A percentile compares a stretch with the other conserved stretches of the same genome.
phyloP scores from a whole-genome alignment of 2,888 invertebrate genomes.

The Dryobota labecula region DNA sequence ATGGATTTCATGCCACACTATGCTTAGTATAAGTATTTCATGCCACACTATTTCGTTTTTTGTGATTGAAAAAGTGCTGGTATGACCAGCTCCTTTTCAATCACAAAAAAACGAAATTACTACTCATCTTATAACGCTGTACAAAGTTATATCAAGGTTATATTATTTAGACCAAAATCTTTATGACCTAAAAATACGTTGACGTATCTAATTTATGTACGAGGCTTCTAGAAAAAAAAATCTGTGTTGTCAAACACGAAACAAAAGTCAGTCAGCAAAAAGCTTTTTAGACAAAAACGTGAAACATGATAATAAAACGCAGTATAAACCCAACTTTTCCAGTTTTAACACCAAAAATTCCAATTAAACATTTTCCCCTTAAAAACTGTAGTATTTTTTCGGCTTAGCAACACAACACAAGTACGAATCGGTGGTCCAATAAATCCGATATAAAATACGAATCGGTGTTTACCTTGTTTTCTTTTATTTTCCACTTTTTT shows the following conservation, averaged over 20 bases:
- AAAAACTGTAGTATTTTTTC: conserved; percentile 47
- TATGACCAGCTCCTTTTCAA: too few species aligned
- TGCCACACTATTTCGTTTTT: too few species aligned
- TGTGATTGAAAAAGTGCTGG: too few species aligned
- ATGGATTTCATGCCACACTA: too few species aligned
- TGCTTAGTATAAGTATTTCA: too few species aligned
- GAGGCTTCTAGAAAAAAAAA: conserved; percentile 23
- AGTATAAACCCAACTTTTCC: conserved; percentile 25
- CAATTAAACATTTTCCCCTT: conserved; percentile 40
- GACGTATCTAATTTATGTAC: neutral
- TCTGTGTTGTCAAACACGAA: neutral
- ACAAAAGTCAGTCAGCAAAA: conserved; percentile 12
- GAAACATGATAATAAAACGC: conserved; percentile 20
- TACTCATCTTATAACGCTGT: neutral
- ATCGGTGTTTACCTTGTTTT: conserved; percentile 77
- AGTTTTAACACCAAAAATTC: conserved; percentile 31
- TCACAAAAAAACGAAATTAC: too few species aligned
- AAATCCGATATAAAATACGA: conserved; percentile 79
- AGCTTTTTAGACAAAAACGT: conserved; percentile 19
- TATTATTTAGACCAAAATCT: neutral
- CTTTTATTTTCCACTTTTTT: conserved; percentile 71
- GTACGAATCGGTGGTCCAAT: conserved; percentile 67
- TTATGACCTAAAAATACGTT: neutral
- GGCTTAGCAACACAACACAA: conserved; percentile 64
- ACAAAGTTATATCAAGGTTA: neutral